Conservation (phyloP, 2,113 vertebrate species). For the Rattus norvegicus region DNA sequence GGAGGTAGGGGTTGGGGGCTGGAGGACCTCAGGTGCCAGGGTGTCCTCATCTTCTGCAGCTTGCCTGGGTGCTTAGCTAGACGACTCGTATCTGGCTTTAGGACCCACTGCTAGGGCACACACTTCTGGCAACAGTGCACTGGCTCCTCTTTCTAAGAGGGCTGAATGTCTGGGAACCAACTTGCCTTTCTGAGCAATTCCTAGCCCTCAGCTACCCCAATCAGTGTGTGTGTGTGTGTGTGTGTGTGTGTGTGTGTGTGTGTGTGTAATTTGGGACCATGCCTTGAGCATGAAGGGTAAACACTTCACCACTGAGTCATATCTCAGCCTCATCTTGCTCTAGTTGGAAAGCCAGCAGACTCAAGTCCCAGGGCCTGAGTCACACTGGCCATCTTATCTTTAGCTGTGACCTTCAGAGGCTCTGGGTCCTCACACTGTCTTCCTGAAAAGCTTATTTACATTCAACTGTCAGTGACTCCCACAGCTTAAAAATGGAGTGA, state of each 20-base stretch:
- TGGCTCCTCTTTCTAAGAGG: not conserved
- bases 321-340: not conserved
- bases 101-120: not conserved
- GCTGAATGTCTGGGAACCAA: not conserved
- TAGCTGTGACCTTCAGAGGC: not conserved
- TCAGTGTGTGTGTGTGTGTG: not conserved
- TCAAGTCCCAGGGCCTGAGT: not conserved
- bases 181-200: not conserved
- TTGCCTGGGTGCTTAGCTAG: not conserved
- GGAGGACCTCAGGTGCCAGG: not conserved
- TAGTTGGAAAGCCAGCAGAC: not conserved
- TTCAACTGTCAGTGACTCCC: constrained; percentile 27
- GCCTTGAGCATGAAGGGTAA: not conserved
- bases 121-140: not conserved
- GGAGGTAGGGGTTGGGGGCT: not conserved
- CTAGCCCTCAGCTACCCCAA: not conserved
- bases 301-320: not conserved
- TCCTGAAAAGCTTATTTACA: constrained; percentile 28
- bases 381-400: not conserved
- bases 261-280: no score
- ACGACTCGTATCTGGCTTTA: not conserved
- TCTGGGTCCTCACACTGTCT: not conserved
- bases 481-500: not conserved
- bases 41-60: not conserved
- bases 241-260: no score